phyloP scores from a whole-genome alignment of 2,888 invertebrate genomes.

The Limnephilus auricula region DNA sequence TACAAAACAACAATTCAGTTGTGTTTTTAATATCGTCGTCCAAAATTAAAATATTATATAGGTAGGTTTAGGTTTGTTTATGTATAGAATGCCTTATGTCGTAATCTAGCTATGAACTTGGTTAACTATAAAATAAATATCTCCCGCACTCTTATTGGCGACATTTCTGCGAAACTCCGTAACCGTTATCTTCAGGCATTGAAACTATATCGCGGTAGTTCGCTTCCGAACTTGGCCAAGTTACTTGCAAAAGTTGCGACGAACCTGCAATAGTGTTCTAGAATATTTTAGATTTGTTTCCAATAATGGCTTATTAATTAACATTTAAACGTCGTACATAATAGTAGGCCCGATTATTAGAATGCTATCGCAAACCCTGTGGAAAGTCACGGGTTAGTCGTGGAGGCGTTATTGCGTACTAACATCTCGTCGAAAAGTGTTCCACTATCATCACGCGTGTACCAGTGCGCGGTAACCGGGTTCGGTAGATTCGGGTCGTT shows the following conservation, averaged over 20 bases:
- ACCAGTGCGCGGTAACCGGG: too few relatives aligned
- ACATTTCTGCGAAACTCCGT: background rate
- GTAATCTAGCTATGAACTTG: background rate
- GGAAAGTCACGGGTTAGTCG: too few relatives aligned
- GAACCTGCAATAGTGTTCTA: background rate
- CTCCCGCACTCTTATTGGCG: background rate
- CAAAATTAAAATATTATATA: background rate
- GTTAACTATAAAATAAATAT: too few relatives aligned
- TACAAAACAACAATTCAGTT: too few relatives aligned
- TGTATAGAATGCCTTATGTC: background rate
- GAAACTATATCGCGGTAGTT: background rate
- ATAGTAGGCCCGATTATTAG: background rate
- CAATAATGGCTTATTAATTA: background rate
- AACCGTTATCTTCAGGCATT: background rate
- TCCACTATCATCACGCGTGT: too few relatives aligned
- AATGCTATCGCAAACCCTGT: background rate
- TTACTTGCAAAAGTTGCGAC: background rate
- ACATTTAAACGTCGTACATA: background rate
- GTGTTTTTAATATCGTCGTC: background rate
- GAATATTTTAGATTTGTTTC: background rate
- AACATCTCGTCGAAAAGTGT: too few relatives aligned
- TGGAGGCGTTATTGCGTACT: too few relatives aligned
- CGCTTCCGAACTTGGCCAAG: background rate
- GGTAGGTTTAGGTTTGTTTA: background rate
- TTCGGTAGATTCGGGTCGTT: too few relatives aligned